These are phyloP conservation scores for Albula glossodonta DNA, from an alignment of 2,113 vertebrate genomes.

Conservation along the genomic window DNA sequence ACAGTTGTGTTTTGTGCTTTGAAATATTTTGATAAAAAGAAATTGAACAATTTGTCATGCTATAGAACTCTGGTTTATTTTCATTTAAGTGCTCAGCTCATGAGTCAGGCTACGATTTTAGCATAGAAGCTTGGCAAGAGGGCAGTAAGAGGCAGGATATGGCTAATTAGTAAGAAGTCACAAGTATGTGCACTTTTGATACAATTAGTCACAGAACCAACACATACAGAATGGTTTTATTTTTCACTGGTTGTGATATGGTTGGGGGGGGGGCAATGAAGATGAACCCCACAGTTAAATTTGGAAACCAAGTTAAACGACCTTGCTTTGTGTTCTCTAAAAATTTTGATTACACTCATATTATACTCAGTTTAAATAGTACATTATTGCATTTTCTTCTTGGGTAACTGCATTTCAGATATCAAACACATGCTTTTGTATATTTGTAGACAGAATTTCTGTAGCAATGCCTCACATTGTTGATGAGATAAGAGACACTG, in stretches of 20 bases:
- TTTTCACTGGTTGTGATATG: background rate
- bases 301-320: too few species aligned
- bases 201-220: background rate
- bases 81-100: background rate
- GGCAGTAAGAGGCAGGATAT: background rate
- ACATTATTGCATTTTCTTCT: too few species aligned
- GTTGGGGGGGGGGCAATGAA: background rate
- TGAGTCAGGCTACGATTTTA: background rate
- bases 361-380: too few species aligned
- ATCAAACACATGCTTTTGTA: too few species aligned
- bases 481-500: too few species aligned
- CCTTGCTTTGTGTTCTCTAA: too few species aligned
- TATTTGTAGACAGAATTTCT: too few species aligned
- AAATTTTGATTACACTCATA: too few species aligned
- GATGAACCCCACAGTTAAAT: too few species aligned
- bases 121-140: background rate
- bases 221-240: background rate
- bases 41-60: background rate
- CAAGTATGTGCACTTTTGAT: background rate
- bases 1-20: background rate
- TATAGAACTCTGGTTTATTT: background rate
- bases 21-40: background rate
- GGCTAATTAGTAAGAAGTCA: background rate
- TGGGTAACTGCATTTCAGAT: too few species aligned
- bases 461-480: too few species aligned